These are phyloP conservation scores for Ochropacha duplaris DNA, from an alignment of 2,888 invertebrate genomes.

Conservation along the genomic window DNA sequence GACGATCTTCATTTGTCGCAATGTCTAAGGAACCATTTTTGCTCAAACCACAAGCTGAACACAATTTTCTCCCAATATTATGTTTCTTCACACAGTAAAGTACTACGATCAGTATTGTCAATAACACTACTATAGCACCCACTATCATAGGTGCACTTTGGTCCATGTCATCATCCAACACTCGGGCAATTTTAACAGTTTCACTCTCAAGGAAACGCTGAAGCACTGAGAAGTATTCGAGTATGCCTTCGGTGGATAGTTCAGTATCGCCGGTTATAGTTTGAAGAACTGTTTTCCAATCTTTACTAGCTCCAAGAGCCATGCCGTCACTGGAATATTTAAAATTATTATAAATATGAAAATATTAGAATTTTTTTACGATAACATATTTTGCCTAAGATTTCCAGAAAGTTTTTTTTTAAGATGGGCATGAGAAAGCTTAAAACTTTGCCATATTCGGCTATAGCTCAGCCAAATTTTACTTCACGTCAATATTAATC, in stretches of 20 bases:
- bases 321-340: constrained; percentile 65
- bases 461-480: too few relatives aligned
- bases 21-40: constrained; percentile 77
- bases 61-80: constrained; percentile 52
- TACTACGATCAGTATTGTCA: constrained; percentile 62
- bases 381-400: too few relatives aligned
- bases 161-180: constrained; percentile 57
- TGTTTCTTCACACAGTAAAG: constrained; percentile 71
- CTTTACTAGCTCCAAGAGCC: constrained; percentile 72
- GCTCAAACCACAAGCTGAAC: constrained; percentile 64
- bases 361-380: too few relatives aligned
- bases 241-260: constrained; percentile 65
- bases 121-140: constrained; percentile 58
- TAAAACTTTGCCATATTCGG: too few relatives aligned
- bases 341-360: too few relatives aligned
- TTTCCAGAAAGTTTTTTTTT: too few relatives aligned
- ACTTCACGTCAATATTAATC: too few relatives aligned
- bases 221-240: constrained; percentile 65
- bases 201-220: constrained; percentile 56
- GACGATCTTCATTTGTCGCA: constrained; percentile 62
- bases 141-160: constrained; percentile 68
- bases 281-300: constrained; percentile 69
- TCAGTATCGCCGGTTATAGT: constrained; percentile 71
- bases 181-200: constrained; percentile 46
- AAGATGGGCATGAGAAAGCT: too few relatives aligned